Evolutionary conservation across 2,888 invertebrate species (phyloP).

Genomic region (Periphyllus acericola): DNA sequence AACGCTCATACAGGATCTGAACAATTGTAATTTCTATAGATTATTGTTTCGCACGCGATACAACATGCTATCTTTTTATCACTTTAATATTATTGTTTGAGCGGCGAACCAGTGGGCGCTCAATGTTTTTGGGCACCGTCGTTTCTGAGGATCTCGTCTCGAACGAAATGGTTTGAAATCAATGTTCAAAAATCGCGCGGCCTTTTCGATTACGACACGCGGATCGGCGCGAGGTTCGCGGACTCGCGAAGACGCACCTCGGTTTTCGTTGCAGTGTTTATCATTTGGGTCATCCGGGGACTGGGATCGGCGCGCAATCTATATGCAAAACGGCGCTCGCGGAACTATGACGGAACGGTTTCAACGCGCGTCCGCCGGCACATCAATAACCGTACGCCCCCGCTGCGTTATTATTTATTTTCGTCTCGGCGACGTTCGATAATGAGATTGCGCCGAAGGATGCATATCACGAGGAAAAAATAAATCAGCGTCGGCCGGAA

Average conservation of each 20-base stretch:
- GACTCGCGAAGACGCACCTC: neutral
- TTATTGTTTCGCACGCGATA: no score
- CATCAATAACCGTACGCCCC: conserved; percentile 49
- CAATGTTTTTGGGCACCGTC: no score
- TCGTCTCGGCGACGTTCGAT: neutral
- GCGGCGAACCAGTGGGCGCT: no score
- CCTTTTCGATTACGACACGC: no score
- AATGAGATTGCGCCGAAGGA: conserved; percentile 3
- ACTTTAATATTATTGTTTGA: no score
- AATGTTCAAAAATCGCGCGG: no score
- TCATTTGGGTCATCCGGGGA: conserved; percentile 27
- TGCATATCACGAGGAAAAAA: neutral
- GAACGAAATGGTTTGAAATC: no score
- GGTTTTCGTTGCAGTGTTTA: conserved; percentile 17
- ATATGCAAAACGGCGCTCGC: conserved; percentile 36
- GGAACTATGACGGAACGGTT: conserved; percentile 22
- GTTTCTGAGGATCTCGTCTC: no score
- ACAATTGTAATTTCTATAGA: no score
- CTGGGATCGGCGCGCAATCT: conserved; percentile 10
- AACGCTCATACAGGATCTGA: no score
- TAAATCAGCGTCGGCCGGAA: neutral
- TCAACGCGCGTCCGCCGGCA: conserved; percentile 10
- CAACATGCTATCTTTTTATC: no score
- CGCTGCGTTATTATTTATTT: conserved; percentile 25
- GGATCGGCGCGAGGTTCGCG: neutral